Percentiles rank a stretch among this genome's conserved stretches.
Conservation (phyloP, 1,140 invertebrate genomes). For the Rhynchophorus ferrugineus region DNA sequence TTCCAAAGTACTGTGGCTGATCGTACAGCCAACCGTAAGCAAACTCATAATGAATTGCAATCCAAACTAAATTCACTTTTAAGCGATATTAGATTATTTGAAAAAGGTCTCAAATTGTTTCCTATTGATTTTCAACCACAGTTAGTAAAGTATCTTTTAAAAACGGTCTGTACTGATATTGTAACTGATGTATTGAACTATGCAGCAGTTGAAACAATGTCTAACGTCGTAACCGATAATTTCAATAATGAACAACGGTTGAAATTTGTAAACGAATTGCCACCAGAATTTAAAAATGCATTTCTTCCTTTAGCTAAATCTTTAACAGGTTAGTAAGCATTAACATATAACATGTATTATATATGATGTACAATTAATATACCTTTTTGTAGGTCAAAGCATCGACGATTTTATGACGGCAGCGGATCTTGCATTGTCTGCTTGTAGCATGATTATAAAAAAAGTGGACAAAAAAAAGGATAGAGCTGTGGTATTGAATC, state of each 20-base stretch:
- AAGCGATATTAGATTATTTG: conserved; percentile 73
- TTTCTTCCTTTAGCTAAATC: conserved; percentile 56
- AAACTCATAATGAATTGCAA: conserved; percentile 71
- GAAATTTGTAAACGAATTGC: conserved; percentile 59
- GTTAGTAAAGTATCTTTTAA: conserved; percentile 74
- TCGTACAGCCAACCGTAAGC: conserved; percentile 56
- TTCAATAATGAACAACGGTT: conserved; percentile 58
- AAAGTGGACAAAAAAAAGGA: conserved; percentile 87
- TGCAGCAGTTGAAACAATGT: conserved; percentile 56
- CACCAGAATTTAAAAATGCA: conserved; percentile 56
- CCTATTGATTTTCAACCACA: conserved; percentile 50
- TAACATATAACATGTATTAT: neutral
- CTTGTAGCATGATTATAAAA: conserved; percentile 75
- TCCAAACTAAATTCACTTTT: conserved; percentile 71
- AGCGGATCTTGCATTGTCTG: conserved; percentile 61
- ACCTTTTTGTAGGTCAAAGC: conserved; percentile 49
- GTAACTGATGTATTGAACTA: conserved; percentile 70
- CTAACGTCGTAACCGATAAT: conserved; percentile 47
- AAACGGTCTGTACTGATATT: conserved; percentile 75
- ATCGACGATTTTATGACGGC: conserved; percentile 71
- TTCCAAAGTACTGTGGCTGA: conserved; percentile 64
- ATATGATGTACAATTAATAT: neutral
- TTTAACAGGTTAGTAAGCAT: conserved; percentile 40
- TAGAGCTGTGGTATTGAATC: conserved; percentile 62
- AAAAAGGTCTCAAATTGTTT: conserved; percentile 73